A percentile compares a stretch with the other conserved stretches of the same genome.
These are phyloP conservation scores for Gallinago undulata DNA, from an alignment of 2,113 vertebrate species.

Conservation along the genomic window DNA sequence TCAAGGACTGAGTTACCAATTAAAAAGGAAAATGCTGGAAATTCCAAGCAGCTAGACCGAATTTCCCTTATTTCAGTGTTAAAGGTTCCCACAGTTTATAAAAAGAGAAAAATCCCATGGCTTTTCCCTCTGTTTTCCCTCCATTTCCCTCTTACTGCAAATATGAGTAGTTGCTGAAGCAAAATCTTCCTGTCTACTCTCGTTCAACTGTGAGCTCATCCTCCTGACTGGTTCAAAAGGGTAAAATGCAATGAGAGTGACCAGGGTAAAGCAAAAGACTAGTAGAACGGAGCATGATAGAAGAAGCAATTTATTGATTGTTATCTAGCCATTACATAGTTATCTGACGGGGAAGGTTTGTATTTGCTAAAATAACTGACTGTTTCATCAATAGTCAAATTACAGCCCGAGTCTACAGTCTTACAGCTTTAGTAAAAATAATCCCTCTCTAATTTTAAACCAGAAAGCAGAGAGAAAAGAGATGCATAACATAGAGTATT, in stretches of 20 bases:
- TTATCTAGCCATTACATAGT: background rate
- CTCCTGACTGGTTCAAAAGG: background rate
- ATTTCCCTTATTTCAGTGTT: background rate
- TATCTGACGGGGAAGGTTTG: fast-evolving
- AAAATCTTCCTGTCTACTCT: background rate
- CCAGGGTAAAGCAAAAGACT: background rate
- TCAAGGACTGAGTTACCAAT: background rate
- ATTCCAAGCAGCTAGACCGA: background rate
- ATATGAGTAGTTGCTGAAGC: background rate
- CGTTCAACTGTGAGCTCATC: background rate
- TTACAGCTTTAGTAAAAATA: background rate
- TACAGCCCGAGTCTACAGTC: background rate
- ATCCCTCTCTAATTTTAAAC: background rate
- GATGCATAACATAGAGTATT: background rate
- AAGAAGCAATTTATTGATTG: background rate
- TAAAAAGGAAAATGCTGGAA: background rate
- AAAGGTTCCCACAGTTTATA: background rate
- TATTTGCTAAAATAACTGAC: background rate
- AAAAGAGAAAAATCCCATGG: background rate
- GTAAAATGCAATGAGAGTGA: background rate
- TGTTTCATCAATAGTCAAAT: background rate
- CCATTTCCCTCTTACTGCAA: background rate
- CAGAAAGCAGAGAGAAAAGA: background rate
- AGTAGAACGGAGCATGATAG: background rate
- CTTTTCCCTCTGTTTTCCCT: background rate